Percentiles rank a stretch among this genome's conserved stretches.
Evolutionary conservation across 2,113 vertebrate species (phyloP).

Genomic region (Dasypus novemcinctus): DNA sequence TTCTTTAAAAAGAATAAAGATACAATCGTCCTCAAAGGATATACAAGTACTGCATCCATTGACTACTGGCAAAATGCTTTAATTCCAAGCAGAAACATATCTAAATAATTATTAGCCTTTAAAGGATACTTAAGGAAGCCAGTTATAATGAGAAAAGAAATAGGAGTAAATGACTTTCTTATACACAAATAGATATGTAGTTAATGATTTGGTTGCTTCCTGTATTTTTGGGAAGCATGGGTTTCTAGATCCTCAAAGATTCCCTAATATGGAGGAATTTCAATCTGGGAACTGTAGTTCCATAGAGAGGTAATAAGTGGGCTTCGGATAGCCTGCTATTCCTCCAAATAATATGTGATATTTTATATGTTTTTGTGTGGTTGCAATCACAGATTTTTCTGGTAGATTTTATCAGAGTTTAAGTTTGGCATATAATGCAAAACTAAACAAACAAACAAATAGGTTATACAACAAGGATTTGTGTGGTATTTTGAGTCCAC

Average conservation of each 20-base stretch:
- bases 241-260: neutral
- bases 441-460: slow-evolving; percentile 17
- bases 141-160: slow-evolving; percentile 14
- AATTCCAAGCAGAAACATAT: neutral
- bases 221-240: neutral
- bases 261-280: neutral
- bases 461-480: neutral
- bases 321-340: neutral
- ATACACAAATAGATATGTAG: neutral
- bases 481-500: neutral
- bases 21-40: neutral
- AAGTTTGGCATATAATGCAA: neutral
- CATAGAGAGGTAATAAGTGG: neutral
- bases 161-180: neutral
- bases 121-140: neutral
- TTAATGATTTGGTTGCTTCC: neutral
- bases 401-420: neutral
- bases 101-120: slow-evolving; percentile 26
- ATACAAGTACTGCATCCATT: neutral
- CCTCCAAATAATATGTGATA: neutral
- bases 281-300: neutral
- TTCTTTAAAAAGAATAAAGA: neutral
- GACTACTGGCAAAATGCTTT: neutral
- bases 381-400: neutral
- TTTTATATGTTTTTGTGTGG: neutral